Percentiles rank a stretch among this genome's conserved stretches.
Evolutionary conservation across 2,888 invertebrate species (phyloP).

Genomic region (Sesia bembeciformis): DNA sequence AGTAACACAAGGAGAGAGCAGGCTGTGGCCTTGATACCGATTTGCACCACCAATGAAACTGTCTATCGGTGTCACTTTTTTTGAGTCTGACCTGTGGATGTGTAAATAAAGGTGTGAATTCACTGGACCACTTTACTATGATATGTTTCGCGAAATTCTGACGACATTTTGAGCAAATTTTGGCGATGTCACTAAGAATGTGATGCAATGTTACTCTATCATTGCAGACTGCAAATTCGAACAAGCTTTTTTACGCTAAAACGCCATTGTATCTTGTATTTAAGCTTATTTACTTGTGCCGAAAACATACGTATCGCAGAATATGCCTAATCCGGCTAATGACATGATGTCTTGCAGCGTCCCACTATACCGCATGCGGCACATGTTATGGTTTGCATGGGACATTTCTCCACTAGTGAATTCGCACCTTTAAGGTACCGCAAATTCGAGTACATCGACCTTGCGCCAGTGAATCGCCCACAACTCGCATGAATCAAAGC

Average conservation of each 20-base stretch:
- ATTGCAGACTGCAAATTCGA: too few species aligned
- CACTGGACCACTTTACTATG: not conserved
- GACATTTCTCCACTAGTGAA: not conserved
- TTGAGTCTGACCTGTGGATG: constrained; percentile 52
- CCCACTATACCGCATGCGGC: too few species aligned
- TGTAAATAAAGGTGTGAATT: constrained; percentile 42
- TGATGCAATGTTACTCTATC: too few species aligned
- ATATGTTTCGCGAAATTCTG: not conserved
- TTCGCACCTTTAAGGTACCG: constrained; percentile 35
- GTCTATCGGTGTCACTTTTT: constrained; percentile 64
- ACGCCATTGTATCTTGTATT: too few species aligned
- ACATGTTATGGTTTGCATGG: not conserved
- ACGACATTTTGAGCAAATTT: too few species aligned
- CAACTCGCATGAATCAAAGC: constrained; percentile 51
- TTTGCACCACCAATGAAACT: constrained; percentile 45
- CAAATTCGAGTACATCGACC: constrained; percentile 69
- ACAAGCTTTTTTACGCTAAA: too few species aligned
- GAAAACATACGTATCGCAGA: too few species aligned
- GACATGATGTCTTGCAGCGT: too few species aligned
- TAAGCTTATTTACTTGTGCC: too few species aligned
- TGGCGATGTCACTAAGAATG: too few species aligned
- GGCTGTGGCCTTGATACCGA: constrained; percentile 64
- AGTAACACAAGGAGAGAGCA: constrained; percentile 62
- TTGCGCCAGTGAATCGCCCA: constrained; percentile 52
- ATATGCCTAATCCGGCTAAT: too few species aligned